Evolutionary conservation across 2,113 vertebrate genomes (phyloP), one percentile per base, ranked within the genome.

Genomic region (Poeciliopsis prolifica): DNA sequence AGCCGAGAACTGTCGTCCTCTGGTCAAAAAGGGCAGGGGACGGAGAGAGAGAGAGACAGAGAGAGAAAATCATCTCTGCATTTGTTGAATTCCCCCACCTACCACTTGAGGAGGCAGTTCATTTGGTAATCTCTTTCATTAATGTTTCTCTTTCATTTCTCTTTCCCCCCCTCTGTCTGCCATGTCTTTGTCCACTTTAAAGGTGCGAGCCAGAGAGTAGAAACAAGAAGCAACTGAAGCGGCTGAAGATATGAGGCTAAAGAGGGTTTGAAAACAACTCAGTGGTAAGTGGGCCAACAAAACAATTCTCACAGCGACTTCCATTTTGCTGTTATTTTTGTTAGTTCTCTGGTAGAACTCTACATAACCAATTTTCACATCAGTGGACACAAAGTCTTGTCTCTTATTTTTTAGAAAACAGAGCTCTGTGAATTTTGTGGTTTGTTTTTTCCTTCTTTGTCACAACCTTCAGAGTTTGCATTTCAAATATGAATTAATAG

Each of bases 181-280:
- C 19, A 58, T 60, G 66, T 69, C 67, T 84, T 71, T 73, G 17
- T 89, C 84, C 60, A 48, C 83, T 90, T 90, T 87, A 72, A 91
- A 93, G 94, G 91, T 92, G 74, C 85, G 7, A 83, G 78, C 70
- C 84, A 89, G 74, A 67, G 24, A 82, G 79, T 82, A 86, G 78
- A 82, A 88, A 71, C 77, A 88, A 73, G 87, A 74, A 85, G 81
- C 72, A 68, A 60, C 86, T 74, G 87, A 83, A 90, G 80, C 78
- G 88, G 82, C 84, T 77, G 86, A 90, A 94, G 93, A 92, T 90
- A 95, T 95, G 95, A 93, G 91, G 89, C 87, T 92, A 89, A 94
- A 92, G 88, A 84, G 79, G 68, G 87, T 93, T 92, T 95, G 89
- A 94, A 92, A 92, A 89, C 89, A 90, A 79, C 86, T 73, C 77